A percentile compares a stretch with the other conserved stretches of the same genome.
These are phyloP conservation scores for Puntigrus tetrazona DNA, from an alignment of 2,113 vertebrate species.

Conservation along the genomic window DNA sequence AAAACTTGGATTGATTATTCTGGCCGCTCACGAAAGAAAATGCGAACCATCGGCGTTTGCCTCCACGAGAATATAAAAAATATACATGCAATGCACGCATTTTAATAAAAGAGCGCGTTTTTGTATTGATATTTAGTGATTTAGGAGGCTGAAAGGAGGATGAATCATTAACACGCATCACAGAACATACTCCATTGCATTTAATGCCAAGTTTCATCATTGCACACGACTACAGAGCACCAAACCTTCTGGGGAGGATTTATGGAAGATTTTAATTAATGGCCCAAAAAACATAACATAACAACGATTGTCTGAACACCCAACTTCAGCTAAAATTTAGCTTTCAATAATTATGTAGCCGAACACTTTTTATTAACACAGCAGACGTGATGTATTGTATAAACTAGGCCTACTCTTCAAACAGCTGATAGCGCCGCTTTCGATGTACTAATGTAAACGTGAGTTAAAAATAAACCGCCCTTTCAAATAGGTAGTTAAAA, in stretches of 20 bases:
- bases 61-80: background rate
- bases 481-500: background rate
- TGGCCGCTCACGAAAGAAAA: background rate
- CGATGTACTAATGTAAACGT: background rate
- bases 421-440: background rate
- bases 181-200: background rate
- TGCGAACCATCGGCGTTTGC: background rate
- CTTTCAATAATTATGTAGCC: background rate
- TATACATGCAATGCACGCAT: background rate
- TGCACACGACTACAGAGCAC: background rate
- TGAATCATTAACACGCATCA: background rate
- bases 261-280: background rate
- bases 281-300: background rate
- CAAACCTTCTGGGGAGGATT: background rate
- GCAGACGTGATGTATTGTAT: background rate
- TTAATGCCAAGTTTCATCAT: background rate
- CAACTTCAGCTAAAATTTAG: background rate
- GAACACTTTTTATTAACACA: conserved; percentile 1
- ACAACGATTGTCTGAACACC: conserved; percentile 18
- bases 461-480: background rate
- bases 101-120: background rate
- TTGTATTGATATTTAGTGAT: background rate
- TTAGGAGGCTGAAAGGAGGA: background rate
- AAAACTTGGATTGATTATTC: background rate
- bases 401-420: background rate